Base-by-base conservation (phyloP, 2,797 vertebrate species). In the Distichodus sexfasciatus region DNA sequence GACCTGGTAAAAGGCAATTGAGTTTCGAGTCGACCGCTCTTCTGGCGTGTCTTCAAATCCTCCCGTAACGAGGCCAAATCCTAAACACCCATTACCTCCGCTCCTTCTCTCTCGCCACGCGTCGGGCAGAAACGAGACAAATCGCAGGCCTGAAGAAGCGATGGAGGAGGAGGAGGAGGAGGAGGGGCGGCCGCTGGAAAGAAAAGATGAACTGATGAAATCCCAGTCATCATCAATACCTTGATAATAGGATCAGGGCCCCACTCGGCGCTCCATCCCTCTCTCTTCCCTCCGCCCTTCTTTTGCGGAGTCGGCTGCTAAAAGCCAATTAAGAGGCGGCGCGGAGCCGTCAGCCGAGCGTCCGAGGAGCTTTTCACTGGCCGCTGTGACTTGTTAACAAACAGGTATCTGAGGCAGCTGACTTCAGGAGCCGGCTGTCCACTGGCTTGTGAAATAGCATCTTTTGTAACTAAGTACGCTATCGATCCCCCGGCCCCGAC, bases 361-460 rank as follows among this genome's bases (percentile, higher is more conserved):
- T 90, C 91, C 88, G 83, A 89, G 88, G 88, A 90, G 92, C 85
- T 89, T 85, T 44, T 86, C 87, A 83, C 87, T 88, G 90, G 90
- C 92, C 87, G 91, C 86, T 85, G 90, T 87, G 90, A 88, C 92
- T 94, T 92, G 94, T 96, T 96, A 96, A 92, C 93, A 91, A 87
- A 89, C 90, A 88, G 88, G 89, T 91, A 87, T 83, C 50, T 85
- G 88, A 84, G 82, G 78, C 81, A 82, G 85, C 84, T 84, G 83
- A 89, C 67, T 76, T 51, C 77, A 79, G 87, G 87, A 82, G 81
- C 75, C 81, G 79, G 76, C 90, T 91, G 92, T 91, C 92, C 95
- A 95, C 88, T 94, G 91, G 93, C 86, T 93, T 97, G 94, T 97
- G 95, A 98, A 96, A 97, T 95, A 91, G 92, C 93, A 86, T 95